Percentiles rank a stretch among this genome's conserved stretches.
phyloP scores from a whole-genome alignment of 2,797 vertebrate species.

The Crypturellus tataupa region DNA sequence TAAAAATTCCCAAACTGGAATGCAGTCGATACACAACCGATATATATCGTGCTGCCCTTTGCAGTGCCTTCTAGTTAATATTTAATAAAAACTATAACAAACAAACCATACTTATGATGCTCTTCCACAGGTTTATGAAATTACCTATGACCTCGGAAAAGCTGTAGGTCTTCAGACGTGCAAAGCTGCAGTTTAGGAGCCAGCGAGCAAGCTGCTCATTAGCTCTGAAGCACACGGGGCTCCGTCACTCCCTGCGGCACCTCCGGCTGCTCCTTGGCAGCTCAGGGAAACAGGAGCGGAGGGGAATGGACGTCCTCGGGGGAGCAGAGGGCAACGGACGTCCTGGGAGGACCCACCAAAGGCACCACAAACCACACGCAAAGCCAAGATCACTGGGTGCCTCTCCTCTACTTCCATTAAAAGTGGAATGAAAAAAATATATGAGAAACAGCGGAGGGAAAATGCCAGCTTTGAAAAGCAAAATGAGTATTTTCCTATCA shows the following conservation, averaged over 20 bases:
- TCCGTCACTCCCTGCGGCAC: background rate
- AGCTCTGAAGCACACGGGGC: background rate
- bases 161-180: background rate
- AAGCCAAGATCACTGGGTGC: background rate
- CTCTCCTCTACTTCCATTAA: background rate
- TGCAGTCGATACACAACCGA: background rate
- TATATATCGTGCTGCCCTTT: background rate
- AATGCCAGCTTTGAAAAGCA: background rate
- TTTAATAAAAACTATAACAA: background rate
- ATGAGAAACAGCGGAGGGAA: rapidly evolving
- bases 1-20: background rate
- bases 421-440: background rate
- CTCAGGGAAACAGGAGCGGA: background rate
- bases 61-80: background rate
- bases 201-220: background rate
- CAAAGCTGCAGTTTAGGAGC: background rate
- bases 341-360: background rate
- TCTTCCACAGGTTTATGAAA: background rate
- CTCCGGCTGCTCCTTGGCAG: background rate
- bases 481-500: background rate
- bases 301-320: too few species aligned
- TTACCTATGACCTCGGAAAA: background rate
- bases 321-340: background rate
- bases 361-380: background rate
- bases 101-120: background rate